Base-by-base conservation (phyloP, 2,113 vertebrate species). In the Chitala chitala region DNA sequence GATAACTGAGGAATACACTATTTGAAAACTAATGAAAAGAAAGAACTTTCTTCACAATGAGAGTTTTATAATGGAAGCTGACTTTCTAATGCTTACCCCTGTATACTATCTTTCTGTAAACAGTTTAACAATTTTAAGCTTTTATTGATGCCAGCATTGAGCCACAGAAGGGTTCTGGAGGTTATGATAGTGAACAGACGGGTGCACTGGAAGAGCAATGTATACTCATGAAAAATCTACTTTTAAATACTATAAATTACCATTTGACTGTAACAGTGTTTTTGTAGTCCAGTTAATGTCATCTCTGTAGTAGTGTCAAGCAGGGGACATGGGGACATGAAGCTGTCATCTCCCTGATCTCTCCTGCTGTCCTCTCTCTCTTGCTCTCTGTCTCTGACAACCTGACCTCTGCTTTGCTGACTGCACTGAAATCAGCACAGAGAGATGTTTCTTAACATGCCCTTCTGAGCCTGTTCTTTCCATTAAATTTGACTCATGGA, bases 381-480 rank as follows among this genome's bases (percentile, higher is more conserved):
- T 17, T 36, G 9, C 74, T 33, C 6, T 22, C 29, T 44, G 36
- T 44, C 22, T n/a, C 15, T 71, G 74, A 63, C 79, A 83, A 77
- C 75, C 66, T 79, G 59, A 64, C n/a, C 73, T 46, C 50, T 17
- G 26, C 73, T 75, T 31, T 33, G 74, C 73, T 38, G n/a, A 53
- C 51, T 73, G 61, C 63, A 69, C 73, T 77, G 73, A 71, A 76
- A 63, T 46, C 33, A 56, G 15, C 38, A 59, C 55, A 71, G 81
- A 75, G 50, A 12, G 44, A 5, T 46, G 5, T 46, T 12, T 46
- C 44, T 12, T 36, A 58, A 1, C 0, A 7, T 58, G 71, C 78
- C 79, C 80, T 77, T 84, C 78, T 78, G 55, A 44, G 81, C 40
- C 72, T 82, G 73, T 77, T 78, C 69, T 78, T 82, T 83, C 80